Conservation (phyloP, 2,888 invertebrate species). For the Schizotus pectinicornis region DNA sequence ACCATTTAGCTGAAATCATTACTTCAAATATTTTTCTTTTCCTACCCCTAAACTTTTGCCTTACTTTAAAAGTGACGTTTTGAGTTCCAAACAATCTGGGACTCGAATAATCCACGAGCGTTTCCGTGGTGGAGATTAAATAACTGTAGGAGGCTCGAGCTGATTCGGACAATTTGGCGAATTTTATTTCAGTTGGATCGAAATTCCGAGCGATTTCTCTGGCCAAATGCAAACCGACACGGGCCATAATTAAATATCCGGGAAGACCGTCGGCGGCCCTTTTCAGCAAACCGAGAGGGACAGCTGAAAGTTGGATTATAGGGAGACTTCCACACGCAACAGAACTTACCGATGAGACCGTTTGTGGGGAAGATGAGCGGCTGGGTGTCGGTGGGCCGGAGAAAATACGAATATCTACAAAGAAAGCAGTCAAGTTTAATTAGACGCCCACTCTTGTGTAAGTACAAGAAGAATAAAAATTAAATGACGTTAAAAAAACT, state of each 20-base stretch:
- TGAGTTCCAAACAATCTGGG: constrained; percentile 21
- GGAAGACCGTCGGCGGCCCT: constrained; percentile 35
- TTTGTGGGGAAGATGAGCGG: constrained; percentile 16
- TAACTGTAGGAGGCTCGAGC: constrained; percentile 27
- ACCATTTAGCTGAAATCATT: constrained; percentile 29
- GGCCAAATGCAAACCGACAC: constrained; percentile 42
- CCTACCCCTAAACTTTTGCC: neutral
- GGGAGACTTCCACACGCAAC: neutral
- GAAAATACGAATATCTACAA: constrained; percentile 25
- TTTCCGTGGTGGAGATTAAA: constrained; percentile 21
- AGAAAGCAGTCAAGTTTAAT: neutral
- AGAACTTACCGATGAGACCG: constrained; percentile 16
- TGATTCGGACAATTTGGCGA: constrained; percentile 27
- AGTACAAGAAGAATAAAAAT: too few relatives aligned
- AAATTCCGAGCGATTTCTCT: constrained; percentile 45
- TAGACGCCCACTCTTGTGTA: too few relatives aligned
- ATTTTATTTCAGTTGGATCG: constrained; percentile 40
- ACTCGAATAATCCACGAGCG: constrained; percentile 19
- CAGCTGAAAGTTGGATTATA: constrained; percentile 12
- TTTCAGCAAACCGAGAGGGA: constrained; percentile 22
- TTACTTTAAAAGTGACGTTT: constrained; percentile 29
- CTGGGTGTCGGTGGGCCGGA: constrained; percentile 10
- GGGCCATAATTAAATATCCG: constrained; percentile 38
- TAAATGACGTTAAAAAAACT: too few relatives aligned
- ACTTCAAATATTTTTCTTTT: neutral